phyloP scores from a whole-genome alignment of 1,140 invertebrate species.

The Rhagoletis zephyria region DNA sequence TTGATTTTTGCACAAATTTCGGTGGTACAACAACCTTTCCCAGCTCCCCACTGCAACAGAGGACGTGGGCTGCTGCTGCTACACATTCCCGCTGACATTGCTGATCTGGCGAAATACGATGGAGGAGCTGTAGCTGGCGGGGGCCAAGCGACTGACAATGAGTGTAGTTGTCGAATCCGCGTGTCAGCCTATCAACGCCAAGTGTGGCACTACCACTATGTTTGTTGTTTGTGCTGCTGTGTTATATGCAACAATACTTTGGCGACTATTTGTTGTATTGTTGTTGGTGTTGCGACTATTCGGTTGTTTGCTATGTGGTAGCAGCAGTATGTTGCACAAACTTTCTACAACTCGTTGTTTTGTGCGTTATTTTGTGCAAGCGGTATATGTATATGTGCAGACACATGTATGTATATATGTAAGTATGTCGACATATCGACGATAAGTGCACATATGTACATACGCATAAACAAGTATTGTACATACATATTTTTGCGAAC shows the following conservation, averaged over 20 bases:
- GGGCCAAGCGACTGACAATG: background rate
- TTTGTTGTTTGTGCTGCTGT: background rate
- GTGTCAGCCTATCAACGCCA: slow-evolving; percentile 40
- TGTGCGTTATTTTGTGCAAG: background rate
- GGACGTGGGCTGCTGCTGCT: background rate
- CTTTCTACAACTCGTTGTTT: background rate
- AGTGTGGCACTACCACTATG: background rate
- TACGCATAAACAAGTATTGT: background rate
- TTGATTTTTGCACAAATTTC: slow-evolving; percentile 24
- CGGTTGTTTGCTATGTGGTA: background rate
- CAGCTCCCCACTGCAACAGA: background rate
- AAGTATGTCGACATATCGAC: background rate
- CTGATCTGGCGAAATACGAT: background rate
- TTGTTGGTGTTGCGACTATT: slow-evolving; percentile 17
- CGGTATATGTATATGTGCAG: background rate
- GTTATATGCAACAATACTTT: background rate
- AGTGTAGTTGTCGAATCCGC: background rate
- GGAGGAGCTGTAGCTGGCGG: background rate
- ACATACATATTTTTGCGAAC: no score
- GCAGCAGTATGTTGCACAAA: slow-evolving; percentile 25
- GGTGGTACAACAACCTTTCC: background rate
- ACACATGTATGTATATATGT: background rate
- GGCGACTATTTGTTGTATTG: background rate
- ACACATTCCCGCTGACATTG: background rate
- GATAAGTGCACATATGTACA: background rate